A percentile compares a stretch with the other conserved stretches of the same genome.
Evolutionary conservation across 2,797 vertebrate genomes (phyloP).

Genomic region (Onychomys leucogaster): DNA sequence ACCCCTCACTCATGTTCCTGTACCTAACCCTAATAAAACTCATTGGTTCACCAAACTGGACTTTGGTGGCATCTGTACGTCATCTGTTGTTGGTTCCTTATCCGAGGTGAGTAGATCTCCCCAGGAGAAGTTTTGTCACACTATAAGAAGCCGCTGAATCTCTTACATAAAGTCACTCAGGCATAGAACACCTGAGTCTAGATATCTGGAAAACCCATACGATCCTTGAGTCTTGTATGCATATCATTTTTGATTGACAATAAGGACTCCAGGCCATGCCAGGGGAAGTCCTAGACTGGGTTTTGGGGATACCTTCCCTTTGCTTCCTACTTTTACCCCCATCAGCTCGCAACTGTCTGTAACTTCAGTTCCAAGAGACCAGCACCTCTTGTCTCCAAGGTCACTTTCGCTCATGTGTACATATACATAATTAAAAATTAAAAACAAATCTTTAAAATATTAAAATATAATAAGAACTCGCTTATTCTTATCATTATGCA

Average conservation of each 20-base stretch:
- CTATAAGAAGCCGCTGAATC: not conserved
- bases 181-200: slow-evolving; percentile 3
- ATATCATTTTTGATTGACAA: not conserved
- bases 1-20: not conserved
- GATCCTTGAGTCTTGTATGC: not conserved
- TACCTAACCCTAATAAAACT: not conserved
- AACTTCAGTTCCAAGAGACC: not conserved
- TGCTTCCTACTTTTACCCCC: not conserved
- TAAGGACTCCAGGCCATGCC: not conserved
- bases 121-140: not conserved
- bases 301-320: not conserved
- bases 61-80: too few species aligned
- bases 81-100: not conserved
- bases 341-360: not conserved
- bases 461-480: not conserved
- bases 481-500: slow-evolving; percentile 31
- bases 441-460: not conserved
- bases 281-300: not conserved
- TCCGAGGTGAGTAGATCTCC: not conserved
- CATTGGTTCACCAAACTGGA: not conserved
- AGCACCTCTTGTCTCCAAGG: not conserved
- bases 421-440: not conserved
- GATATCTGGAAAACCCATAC: not conserved
- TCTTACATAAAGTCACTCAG: slow-evolving; percentile 22
- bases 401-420: not conserved